Evolutionary conservation across 2,888 invertebrate genomes (phyloP).

Genomic region (Himalopsyche tibetana): DNA sequence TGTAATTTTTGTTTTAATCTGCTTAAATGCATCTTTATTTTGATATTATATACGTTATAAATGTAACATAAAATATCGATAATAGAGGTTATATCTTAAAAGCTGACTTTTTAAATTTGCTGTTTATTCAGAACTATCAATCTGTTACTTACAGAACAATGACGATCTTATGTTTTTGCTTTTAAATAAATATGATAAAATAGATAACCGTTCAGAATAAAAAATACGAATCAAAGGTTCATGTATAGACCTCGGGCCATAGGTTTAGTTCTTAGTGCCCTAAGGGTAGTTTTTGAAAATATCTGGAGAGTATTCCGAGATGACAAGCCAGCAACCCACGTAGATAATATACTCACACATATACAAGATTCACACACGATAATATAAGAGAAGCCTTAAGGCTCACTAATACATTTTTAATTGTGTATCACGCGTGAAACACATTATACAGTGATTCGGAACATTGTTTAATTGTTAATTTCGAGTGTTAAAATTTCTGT

Average conservation of each 20-base stretch:
- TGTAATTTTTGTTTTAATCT: no score
- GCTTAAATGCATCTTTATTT: no score
- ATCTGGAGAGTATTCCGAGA: conserved; percentile 17
- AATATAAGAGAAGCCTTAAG: neutral
- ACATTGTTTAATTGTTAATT: neutral
- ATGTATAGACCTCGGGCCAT: neutral
- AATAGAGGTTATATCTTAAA: no score
- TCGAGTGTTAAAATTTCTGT: no score
- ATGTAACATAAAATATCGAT: no score
- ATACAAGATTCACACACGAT: neutral
- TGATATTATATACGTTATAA: no score
- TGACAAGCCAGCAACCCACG: conserved; percentile 4
- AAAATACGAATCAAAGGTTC: neutral
- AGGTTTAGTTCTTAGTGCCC: neutral
- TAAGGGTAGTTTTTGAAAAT: conserved; percentile 21
- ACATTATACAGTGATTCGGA: neutral
- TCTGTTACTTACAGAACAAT: no score
- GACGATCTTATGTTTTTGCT: no score
- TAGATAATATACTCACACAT: neutral
- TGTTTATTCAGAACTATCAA: no score
- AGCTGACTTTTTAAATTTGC: no score
- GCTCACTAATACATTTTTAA: conserved; percentile 34
- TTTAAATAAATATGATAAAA: no score
- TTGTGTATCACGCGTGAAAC: conserved; percentile 31
- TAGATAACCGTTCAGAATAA: no score